A percentile compares a stretch with the other conserved stretches of the same genome.
Conservation (phyloP, 2,888 invertebrate genomes). For the Auanema sp. region DNA sequence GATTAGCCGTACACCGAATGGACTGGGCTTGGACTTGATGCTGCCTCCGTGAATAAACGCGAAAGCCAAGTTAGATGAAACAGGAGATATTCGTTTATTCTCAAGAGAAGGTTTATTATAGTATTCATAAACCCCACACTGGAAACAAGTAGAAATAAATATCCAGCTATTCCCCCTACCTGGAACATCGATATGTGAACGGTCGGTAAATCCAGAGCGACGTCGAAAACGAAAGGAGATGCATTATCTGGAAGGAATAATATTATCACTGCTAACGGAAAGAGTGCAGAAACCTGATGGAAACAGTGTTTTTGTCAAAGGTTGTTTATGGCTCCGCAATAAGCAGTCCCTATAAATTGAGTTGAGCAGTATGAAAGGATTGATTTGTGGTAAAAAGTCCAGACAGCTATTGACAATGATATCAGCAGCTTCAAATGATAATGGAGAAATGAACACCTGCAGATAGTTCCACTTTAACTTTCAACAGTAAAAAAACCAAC, state of each 20-base stretch:
- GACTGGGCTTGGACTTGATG: not conserved
- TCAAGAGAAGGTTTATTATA: not conserved
- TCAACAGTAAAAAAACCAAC: not conserved
- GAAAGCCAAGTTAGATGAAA: conserved; percentile 14
- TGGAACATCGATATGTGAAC: conserved; percentile 18
- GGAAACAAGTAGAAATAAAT: not conserved
- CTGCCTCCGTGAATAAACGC: conserved; percentile 11
- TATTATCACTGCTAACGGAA: no score
- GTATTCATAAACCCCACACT: conserved; percentile 7
- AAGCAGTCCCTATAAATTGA: conserved; percentile 49
- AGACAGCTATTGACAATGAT: conserved; percentile 28
- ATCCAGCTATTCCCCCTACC: not conserved
- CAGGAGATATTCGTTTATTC: not conserved
- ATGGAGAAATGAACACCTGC: conserved; percentile 52
- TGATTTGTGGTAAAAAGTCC: conserved; percentile 27
- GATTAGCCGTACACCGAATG: not conserved
- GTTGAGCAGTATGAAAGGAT: conserved; percentile 53
- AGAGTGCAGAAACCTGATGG: conserved; percentile 8
- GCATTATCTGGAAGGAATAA: not conserved
- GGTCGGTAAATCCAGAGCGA: conserved; percentile 17
- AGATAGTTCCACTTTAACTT: not conserved
- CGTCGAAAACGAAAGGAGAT: conserved; percentile 2
- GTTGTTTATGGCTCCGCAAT: conserved; percentile 48
- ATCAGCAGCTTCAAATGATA: conserved; percentile 50
- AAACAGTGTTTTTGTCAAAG: conserved; percentile 45